Evolutionary conservation across 2,113 vertebrate genomes (phyloP).

Genomic region (Tragelaphus imberbis): DNA sequence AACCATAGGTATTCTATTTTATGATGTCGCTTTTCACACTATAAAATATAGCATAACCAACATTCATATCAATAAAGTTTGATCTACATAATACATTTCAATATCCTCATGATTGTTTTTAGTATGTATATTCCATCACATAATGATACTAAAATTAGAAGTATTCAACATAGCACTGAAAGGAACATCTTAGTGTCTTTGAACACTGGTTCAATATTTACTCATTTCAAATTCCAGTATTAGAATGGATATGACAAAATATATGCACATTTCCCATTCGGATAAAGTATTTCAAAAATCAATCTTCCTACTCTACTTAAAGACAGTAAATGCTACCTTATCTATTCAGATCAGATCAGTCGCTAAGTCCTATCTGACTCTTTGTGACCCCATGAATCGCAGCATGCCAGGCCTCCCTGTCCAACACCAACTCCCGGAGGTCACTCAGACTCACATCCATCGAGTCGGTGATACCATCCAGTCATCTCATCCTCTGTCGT

Average conservation of each 20-base stretch:
- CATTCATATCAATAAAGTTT: neutral
- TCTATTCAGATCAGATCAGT: no score
- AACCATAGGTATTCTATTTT: neutral
- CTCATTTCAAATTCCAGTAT: neutral
- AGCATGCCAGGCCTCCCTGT: no score
- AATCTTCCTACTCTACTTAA: no score
- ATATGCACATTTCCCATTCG: neutral
- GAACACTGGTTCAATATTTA: neutral
- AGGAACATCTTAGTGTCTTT: neutral
- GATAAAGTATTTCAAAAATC: no score
- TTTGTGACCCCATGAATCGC: no score
- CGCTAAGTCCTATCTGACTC: no score
- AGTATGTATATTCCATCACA: neutral
- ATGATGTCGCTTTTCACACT: neutral
- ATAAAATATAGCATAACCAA: neutral
- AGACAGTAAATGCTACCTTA: no score
- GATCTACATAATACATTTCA: neutral
- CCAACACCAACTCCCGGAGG: no score
- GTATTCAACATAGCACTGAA: neutral
- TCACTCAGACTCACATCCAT: no score
- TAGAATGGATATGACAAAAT: neutral
- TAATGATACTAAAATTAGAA: neutral
- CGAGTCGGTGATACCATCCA: no score
- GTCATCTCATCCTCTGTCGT: no score
- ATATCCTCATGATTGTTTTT: neutral